Evolutionary conservation across 2,888 invertebrate species (phyloP), one percentile per base, ranked within the genome.

Genomic region (Lasioglossum pauxillum): DNA sequence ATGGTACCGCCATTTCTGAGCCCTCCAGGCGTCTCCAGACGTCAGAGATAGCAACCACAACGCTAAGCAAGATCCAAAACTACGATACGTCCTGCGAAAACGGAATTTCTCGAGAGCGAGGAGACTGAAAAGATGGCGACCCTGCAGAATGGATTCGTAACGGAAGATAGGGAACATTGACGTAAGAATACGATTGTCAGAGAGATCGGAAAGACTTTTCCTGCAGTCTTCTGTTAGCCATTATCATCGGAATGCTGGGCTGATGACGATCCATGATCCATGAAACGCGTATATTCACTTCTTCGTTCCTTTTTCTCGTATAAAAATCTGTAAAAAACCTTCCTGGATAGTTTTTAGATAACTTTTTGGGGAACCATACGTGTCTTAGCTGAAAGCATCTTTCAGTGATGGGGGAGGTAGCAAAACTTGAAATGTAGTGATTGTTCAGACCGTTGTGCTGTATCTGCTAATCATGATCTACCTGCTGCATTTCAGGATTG

Each of bases 31-130:
- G 57, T 57, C 57, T n/a, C 57, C n/a, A n/a, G 57, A 57, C 12
- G 57, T 57, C 57, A n/a, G 23, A n/a, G 57, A 57, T 57, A 12
- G n/a, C n/a, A 12, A n/a, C 57, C 23, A n/a, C 57, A n/a, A 57
- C 57, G n/a, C 57, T 57, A 57, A 57, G n/a, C 57, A 57, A 57
- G 57, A 57, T 57, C 57, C n/a, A 57, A 57, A 57, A 57, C n/a
- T n/a, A n/a, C 57, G 57, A 57, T 57, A 57, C 1, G n/a, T n/a
- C 57, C n/a, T 57, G 57, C n/a, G 57, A 57, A 57, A n/a, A 57
- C 12, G 57, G 57, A 57, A 57, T 57, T 57, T 12, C 57, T 57
- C 57, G 4, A 57, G n/a, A 10, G 12, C n/a, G n/a, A 57, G 12
- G n/a, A n/a, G n/a, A n/a, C n/a, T 10, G 57, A 57, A 57, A n/a